Evolutionary conservation across 2,888 invertebrate genomes (phyloP).

Genomic region (Ennomos erosarius): DNA sequence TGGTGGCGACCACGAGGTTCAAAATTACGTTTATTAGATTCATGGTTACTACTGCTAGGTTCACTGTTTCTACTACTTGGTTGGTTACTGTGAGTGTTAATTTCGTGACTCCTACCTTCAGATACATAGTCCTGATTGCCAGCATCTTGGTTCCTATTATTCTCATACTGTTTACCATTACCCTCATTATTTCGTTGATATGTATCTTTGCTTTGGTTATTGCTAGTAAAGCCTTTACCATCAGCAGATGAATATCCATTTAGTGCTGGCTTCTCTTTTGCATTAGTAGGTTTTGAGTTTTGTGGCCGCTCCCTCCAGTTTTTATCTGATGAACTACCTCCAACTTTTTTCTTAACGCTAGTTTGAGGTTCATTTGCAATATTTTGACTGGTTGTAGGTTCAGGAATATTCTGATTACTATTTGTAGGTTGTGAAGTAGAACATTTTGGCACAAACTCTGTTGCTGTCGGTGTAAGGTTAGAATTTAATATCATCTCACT

Average conservation of each 20-base stretch:
- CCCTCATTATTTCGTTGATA: conserved; percentile 47
- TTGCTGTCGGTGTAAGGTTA: conserved; percentile 84
- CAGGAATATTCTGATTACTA: conserved; percentile 56
- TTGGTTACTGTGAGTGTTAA: conserved; percentile 43
- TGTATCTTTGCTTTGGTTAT: conserved; percentile 49
- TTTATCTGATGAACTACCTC: conserved; percentile 58
- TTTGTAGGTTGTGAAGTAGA: conserved; percentile 50
- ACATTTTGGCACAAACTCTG: conserved; percentile 84
- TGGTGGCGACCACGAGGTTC: conserved; percentile 34
- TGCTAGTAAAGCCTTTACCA: conserved; percentile 50
- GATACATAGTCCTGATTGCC: conserved; percentile 39
- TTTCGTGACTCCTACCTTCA: conserved; percentile 36
- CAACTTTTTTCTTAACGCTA: conserved; percentile 34
- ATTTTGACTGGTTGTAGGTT: conserved; percentile 48
- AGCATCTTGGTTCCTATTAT: conserved; percentile 30
- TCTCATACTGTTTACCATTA: conserved; percentile 40
- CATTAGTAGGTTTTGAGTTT: conserved; percentile 49
- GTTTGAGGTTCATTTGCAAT: conserved; percentile 46
- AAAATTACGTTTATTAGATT: conserved; percentile 37
- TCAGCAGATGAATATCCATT: conserved; percentile 50
- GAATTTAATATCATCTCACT: conserved; percentile 75
- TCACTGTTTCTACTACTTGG: conserved; percentile 41
- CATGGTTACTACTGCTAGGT: conserved; percentile 31
- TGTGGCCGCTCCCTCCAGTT: conserved; percentile 75
- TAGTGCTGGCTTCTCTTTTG: conserved; percentile 40